Evolutionary conservation across 2,113 vertebrate species (phyloP).

Genomic region (Copsychus sechellarum): DNA sequence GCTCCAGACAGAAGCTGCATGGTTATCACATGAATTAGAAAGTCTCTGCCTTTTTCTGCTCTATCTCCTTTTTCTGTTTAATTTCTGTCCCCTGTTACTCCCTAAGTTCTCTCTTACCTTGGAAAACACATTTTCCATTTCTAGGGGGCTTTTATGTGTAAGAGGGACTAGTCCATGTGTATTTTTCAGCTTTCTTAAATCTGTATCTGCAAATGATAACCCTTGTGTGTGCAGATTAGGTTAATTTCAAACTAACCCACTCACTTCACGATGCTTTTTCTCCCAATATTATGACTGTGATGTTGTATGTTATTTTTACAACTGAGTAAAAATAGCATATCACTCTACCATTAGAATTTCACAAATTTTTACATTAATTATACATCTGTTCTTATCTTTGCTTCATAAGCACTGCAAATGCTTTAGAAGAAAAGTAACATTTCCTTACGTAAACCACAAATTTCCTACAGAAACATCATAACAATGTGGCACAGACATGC

Average conservation of each 20-base stretch:
- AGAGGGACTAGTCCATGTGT: not conserved
- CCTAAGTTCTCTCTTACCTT: not conserved
- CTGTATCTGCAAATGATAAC: not conserved
- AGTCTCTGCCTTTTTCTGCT: not conserved
- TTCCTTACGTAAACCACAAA: not conserved
- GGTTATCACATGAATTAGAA: not conserved
- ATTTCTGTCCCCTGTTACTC: not conserved
- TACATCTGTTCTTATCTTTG: not conserved
- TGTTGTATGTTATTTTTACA: not conserved
- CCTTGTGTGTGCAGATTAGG: not conserved
- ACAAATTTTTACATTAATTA: not conserved
- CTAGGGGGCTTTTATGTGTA: not conserved
- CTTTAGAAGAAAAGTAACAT: not conserved
- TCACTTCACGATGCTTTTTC: not conserved
- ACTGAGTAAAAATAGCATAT: not conserved
- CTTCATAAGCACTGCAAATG: not conserved
- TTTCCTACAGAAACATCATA: not conserved
- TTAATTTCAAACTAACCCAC: not conserved
- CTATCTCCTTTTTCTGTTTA: not conserved
- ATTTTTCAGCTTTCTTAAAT: not conserved
- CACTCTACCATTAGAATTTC: not conserved
- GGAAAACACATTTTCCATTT: not conserved
- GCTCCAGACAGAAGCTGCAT: not conserved
- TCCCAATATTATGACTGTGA: not conserved
- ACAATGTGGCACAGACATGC: not conserved